Evolutionary conservation across 53 echinoderm and acorn worm genomes (phyloP).

Genomic region (Pentamera pediparva): DNA sequence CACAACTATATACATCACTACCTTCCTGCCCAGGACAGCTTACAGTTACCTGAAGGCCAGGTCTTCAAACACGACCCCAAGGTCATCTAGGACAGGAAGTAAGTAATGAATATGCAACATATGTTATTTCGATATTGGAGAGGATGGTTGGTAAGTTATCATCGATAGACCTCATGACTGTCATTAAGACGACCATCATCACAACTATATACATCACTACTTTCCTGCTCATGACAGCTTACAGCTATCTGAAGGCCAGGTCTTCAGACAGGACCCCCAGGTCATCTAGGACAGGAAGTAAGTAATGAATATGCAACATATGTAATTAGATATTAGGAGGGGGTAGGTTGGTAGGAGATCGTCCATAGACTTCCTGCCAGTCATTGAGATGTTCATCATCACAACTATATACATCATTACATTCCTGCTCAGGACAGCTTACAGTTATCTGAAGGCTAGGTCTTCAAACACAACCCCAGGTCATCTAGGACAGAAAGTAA

Average conservation of each 20-base stretch:
- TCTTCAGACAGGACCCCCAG: not conserved
- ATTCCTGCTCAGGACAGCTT: not conserved
- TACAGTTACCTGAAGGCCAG: not conserved
- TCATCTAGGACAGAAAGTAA: too few relatives aligned
- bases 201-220: not conserved
- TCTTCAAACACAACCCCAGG: not conserved
- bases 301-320: too few relatives aligned
- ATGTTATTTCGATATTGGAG: not conserved
- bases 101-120: not conserved
- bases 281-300: too few relatives aligned
- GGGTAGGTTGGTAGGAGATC: too few relatives aligned
- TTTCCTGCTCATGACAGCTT: not conserved
- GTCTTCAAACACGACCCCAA: not conserved
- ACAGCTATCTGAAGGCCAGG: not conserved
- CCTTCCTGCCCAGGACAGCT: not conserved
- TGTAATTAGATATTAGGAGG: too few relatives aligned
- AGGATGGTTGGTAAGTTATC: not conserved
- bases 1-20: not conserved
- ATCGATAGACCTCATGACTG: not conserved
- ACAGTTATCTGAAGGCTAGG: not conserved
- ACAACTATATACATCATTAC: not conserved
- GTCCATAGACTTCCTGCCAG: not conserved
- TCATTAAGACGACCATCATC: not conserved
- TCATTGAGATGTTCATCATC: not conserved
- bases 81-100: not conserved